These are phyloP conservation scores for Chelonus formosanus DNA, from an alignment of 2,888 invertebrate genomes.

Conservation along the genomic window DNA sequence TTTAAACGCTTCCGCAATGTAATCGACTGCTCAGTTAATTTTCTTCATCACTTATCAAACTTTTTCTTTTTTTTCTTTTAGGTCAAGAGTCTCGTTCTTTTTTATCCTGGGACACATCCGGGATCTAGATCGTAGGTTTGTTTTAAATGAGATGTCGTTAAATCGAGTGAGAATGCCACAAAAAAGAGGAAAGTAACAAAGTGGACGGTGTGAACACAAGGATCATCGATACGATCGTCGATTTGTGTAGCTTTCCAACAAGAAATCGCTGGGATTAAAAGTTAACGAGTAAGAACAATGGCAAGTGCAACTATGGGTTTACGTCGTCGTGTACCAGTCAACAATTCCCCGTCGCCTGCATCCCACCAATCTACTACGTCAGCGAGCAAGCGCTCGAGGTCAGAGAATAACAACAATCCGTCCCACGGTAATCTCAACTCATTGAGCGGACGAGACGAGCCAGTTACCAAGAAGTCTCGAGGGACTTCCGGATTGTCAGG, in stretches of 20 bases:
- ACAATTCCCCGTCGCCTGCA: constrained; percentile 53
- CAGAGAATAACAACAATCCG: constrained; percentile 63
- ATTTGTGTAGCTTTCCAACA: constrained; percentile 14
- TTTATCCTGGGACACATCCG: not conserved
- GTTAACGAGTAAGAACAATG: constrained; percentile 47
- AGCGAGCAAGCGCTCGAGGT: constrained; percentile 58
- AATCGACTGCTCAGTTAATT: constrained; percentile 50
- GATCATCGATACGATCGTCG: constrained; percentile 6
- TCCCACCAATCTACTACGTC: constrained; percentile 51
- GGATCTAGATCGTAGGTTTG: constrained; percentile 2
- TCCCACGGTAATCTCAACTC: constrained; percentile 63
- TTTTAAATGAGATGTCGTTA: constrained; percentile 13
- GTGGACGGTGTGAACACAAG: constrained; percentile 14
- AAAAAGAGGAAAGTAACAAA: not conserved
- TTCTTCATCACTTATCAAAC: constrained; percentile 17
- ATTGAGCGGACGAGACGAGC: constrained; percentile 52
- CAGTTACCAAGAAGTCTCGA: constrained; percentile 59
- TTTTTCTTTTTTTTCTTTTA: constrained; percentile 7
- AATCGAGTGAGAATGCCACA: constrained; percentile 21
- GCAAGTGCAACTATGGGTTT: constrained; percentile 63
- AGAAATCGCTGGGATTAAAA: constrained; percentile 9
- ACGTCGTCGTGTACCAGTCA: constrained; percentile 61
- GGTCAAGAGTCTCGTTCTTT: not conserved
- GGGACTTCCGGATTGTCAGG: constrained; percentile 44
- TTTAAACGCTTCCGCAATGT: constrained; percentile 54